Evolutionary conservation across 2,888 invertebrate genomes (phyloP), one percentile per base, ranked within the genome.

Genomic region (Molorchus minor): DNA sequence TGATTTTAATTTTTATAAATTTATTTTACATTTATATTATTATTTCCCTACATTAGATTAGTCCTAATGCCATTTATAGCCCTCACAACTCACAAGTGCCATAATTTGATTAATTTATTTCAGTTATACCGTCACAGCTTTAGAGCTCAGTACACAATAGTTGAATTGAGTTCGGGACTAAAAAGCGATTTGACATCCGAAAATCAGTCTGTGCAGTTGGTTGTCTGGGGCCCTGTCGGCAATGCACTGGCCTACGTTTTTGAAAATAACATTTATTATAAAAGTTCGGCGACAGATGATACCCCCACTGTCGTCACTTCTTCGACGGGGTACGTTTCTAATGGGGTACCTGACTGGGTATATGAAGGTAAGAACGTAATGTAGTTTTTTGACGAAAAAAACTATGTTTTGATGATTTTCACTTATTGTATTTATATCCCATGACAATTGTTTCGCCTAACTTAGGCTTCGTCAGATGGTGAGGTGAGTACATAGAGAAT

Each of bases 331-430:
- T 72, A 68, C 46, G 58, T 76, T 40, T 93, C 89, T 76, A 92
- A 93, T 77, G 96, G 95, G 2, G 84, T 93, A 15, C 87, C 95
- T 3, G 96, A 96, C 79, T 97, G 96, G 96, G 89, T 96, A 35
- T 96, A 96, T 77, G 96, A 96, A 87, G 93, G 92, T 91, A 78
- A 61, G n/a, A n/a, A 33, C 21, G 12, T n/a, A n/a, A n/a, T n/a
- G n/a, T n/a, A n/a, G 15, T 12, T 13, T 35, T 3, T n/a, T n/a
- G n/a, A n/a, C n/a, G n/a, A n/a, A n/a, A n/a, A n/a, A n/a, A n/a
- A n/a, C n/a, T n/a, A n/a, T n/a, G n/a, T n/a, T n/a, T n/a, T n/a
- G n/a, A n/a, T n/a, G n/a, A n/a, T n/a, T n/a, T n/a, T n/a, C n/a
- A n/a, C n/a, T n/a, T n/a, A n/a, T n/a, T n/a, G n/a, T n/a, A n/a